Base-by-base conservation (phyloP, 2,888 invertebrate species). In the Chironomus tentans region DNA sequence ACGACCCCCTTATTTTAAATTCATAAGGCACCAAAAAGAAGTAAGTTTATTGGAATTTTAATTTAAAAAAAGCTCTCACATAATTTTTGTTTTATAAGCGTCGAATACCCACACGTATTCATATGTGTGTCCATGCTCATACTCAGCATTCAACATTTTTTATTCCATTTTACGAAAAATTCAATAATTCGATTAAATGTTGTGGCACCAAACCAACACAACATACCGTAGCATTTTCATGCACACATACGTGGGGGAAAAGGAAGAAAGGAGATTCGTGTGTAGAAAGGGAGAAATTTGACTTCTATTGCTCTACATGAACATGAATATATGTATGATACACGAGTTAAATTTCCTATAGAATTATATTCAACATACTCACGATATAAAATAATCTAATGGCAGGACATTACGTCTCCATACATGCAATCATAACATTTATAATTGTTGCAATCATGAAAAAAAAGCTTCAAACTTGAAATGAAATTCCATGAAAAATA, bases 331-430 rank as follows among this genome's bases (percentile, higher is more conserved):
- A 56, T 38, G 38, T 38, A 38, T 38, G 38, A 38, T 38, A 38
- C 10, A 38, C 10, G 38, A 15, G 18, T 18, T 15, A 56, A 56
- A 18, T 7, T 56, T 56, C 18, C 15, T 15, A 15, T 18, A 18
- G n/a, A 18, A 15, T 56, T 56, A 56, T 15, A 15, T 50, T 15
- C n/a, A 50, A 2, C 50, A 50, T 15, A 15, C 56, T 56, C 56
- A 56, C 18, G 56, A 56, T 56, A 56, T 15, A 56, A 18, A 56
- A 56, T 56, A 56, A 56, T 56, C 18, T 56, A 56, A 56, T 56
- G 15, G 56, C 15, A 72, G 72, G 72, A 72, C 72, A 72, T 72
- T 56, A 56, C 46, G 72, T 72, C 72, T 72, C 46, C 72, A 72
- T 24, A 12, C 71, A 71, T 24, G 18, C 70, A 48, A 38, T 47